Evolutionary conservation across 2,797 vertebrate genomes (phyloP).

Genomic region (Notoglanidium macrostoma): DNA sequence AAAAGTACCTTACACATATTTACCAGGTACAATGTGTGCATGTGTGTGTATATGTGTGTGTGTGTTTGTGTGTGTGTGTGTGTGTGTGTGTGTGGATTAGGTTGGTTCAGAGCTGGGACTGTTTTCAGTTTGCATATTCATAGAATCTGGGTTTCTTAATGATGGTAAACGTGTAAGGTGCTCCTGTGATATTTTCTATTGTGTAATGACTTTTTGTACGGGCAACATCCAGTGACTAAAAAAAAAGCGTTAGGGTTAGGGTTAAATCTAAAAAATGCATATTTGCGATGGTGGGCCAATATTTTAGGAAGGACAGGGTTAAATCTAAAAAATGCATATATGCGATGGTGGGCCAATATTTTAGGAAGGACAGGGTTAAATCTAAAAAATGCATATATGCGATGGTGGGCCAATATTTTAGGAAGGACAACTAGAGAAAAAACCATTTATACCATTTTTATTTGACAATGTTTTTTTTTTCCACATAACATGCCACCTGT

Average conservation of each 20-base stretch:
- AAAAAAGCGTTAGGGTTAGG: too few relatives aligned
- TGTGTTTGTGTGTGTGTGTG: too few relatives aligned
- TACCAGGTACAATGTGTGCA: neutral
- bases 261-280: neutral
- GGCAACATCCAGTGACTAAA: neutral
- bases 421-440: neutral
- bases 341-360: neutral
- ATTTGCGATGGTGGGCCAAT: neutral
- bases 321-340: neutral
- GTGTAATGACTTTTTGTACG: neutral
- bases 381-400: neutral
- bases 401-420: neutral
- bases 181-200: neutral
- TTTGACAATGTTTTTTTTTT: slow-evolving; percentile 31
- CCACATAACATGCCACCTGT: neutral
- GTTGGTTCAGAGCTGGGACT: neutral
- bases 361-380: neutral
- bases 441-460: neutral
- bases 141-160: neutral
- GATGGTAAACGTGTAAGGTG: neutral
- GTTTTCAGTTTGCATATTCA: neutral
- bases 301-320: neutral
- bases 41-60: neutral
- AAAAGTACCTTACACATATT: neutral
- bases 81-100: neutral